Conservation (phyloP, 2,888 invertebrate species). For the Lumbricus terrestris region DNA sequence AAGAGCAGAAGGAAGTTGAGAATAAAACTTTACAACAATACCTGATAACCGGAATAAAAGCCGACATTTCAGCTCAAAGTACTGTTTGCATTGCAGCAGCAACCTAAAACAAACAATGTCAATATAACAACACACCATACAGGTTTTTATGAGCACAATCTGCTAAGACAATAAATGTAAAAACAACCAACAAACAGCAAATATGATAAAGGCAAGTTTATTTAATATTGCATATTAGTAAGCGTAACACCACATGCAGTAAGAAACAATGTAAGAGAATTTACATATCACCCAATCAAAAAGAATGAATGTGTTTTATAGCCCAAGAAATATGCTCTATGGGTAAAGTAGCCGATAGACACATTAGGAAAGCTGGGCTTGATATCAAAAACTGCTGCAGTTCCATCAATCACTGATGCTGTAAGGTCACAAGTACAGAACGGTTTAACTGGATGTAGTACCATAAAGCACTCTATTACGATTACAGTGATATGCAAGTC, state of each 20-base stretch:
- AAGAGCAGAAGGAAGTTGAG: neutral
- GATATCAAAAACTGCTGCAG: neutral
- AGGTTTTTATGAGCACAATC: no score
- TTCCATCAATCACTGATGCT: neutral
- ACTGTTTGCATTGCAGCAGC: slow-evolving; percentile 61
- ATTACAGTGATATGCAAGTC: no score
- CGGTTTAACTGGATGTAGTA: neutral
- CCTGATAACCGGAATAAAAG: slow-evolving; percentile 55
- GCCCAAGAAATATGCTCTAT: neutral
- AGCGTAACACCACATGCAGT: neutral
- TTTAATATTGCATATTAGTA: no score
- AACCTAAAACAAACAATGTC: slow-evolving; percentile 45
- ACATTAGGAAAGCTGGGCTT: neutral
- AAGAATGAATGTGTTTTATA: neutral
- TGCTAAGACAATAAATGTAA: neutral
- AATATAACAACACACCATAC: neutral
- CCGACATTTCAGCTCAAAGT: slow-evolving; percentile 61
- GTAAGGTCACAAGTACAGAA: neutral
- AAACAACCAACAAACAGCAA: neutral
- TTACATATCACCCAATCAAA: neutral
- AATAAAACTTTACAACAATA: slow-evolving; percentile 7
- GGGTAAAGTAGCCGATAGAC: neutral
- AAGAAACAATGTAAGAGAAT: neutral
- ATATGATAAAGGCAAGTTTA: neutral
- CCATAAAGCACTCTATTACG: neutral